Conservation (phyloP, 2,113 vertebrate species). For the Xyliphius kryptos region DNA sequence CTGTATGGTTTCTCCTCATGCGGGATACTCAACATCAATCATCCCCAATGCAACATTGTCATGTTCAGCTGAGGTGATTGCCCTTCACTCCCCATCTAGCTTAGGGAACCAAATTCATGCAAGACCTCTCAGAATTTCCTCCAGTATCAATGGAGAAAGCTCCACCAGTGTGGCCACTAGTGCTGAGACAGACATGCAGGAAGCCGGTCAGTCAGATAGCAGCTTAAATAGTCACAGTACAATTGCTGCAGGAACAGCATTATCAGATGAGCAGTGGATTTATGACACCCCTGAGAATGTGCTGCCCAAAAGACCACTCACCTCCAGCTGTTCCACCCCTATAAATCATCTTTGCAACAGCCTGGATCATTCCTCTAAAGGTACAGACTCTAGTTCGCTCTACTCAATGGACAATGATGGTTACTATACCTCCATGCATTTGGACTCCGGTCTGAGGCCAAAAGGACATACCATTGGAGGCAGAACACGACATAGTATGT, state of each 20-base stretch:
- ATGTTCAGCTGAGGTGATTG: slow-evolving; percentile 75
- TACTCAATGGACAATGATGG: slow-evolving; percentile 80
- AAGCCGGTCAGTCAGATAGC: slow-evolving; percentile 68
- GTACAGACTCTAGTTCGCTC: slow-evolving; percentile 74
- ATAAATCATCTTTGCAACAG: slow-evolving; percentile 78
- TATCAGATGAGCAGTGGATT: slow-evolving; percentile 70
- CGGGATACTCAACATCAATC: slow-evolving; percentile 78
- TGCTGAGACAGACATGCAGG: slow-evolving; percentile 18
- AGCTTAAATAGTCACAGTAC: slow-evolving; percentile 57
- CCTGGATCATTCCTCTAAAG: slow-evolving; percentile 70
- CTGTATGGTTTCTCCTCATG: slow-evolving; percentile 79
- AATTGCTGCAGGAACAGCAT: slow-evolving; percentile 47
- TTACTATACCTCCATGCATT: slow-evolving; percentile 72
- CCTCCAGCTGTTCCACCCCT: slow-evolving; percentile 74
- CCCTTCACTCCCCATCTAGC: slow-evolving; percentile 67
- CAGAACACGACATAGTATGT: slow-evolving; percentile 76
- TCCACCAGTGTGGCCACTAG: slow-evolving; percentile 44
- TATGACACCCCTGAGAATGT: slow-evolving; percentile 65
- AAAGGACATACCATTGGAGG: slow-evolving; percentile 56
- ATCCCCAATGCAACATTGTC: slow-evolving; percentile 86
- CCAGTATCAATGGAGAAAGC: slow-evolving; percentile 44
- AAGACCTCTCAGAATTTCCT: slow-evolving; percentile 45
- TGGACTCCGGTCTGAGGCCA: slow-evolving; percentile 67
- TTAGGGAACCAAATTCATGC: slow-evolving; percentile 47
- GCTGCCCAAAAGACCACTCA: slow-evolving; percentile 58